Conservation (phyloP, 2,113 vertebrate genomes). For the Argyrosomus japonicus region DNA sequence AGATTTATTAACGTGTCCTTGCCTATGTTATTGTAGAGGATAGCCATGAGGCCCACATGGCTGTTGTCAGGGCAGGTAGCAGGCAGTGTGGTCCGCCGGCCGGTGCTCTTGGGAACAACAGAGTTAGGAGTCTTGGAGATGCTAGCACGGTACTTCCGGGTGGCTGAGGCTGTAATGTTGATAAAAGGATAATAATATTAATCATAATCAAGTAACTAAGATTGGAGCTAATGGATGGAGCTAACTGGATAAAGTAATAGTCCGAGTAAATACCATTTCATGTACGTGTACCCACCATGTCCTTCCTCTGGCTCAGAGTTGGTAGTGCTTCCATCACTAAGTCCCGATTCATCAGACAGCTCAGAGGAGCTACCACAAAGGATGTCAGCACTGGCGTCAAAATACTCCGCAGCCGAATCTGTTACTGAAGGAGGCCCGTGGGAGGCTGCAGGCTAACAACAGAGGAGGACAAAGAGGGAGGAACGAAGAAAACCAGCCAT, state of each 20-base stretch:
- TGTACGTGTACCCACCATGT: slow-evolving; percentile 65
- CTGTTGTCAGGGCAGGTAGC: slow-evolving; percentile 85
- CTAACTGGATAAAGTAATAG: too few species aligned
- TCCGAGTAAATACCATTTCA: not conserved
- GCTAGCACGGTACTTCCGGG: slow-evolving; percentile 76
- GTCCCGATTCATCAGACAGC: slow-evolving; percentile 89
- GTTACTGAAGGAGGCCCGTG: slow-evolving; percentile 84
- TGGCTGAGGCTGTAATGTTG: slow-evolving; percentile 59
- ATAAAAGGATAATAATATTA: not conserved
- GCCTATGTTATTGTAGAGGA: slow-evolving; percentile 94
- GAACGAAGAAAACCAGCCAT: not conserved
- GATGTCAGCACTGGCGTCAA: slow-evolving; percentile 91
- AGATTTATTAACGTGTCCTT: not conserved
- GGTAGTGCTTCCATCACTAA: slow-evolving; percentile 89
- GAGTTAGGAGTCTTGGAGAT: slow-evolving; percentile 67
- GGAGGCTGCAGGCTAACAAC: slow-evolving; percentile 62
- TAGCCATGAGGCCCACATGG: slow-evolving; percentile 91
- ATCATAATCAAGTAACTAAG: not conserved
- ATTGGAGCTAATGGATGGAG: not conserved
- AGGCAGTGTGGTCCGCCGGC: slow-evolving; percentile 83
- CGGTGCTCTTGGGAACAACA: slow-evolving; percentile 61
- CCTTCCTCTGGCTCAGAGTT: slow-evolving; percentile 87
- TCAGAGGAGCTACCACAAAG: slow-evolving; percentile 89
- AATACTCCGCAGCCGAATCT: slow-evolving; percentile 91
- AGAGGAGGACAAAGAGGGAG: not conserved